Evolutionary conservation across 2,113 vertebrate genomes (phyloP).

Genomic region (Lophochroa leadbeateri): DNA sequence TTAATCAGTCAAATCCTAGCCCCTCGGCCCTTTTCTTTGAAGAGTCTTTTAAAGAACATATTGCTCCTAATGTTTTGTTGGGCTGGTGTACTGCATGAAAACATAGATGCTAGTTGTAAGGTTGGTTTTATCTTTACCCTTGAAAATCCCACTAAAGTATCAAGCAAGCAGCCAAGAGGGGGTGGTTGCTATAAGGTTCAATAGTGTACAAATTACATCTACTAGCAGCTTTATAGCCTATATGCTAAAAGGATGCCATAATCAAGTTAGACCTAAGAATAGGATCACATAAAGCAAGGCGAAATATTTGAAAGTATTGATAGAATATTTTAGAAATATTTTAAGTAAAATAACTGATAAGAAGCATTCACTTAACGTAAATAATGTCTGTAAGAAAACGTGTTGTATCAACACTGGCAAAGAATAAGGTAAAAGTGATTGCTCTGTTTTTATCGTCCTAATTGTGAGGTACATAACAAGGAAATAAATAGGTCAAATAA

Average conservation of each 20-base stretch:
- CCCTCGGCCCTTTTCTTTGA: neutral
- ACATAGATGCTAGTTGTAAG: neutral
- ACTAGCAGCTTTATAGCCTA: neutral
- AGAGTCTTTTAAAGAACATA: neutral
- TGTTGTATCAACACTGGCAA: neutral
- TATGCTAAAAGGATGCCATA: neutral
- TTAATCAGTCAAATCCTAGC: neutral
- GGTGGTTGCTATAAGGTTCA: neutral
- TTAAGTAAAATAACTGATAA: neutral
- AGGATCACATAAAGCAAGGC: neutral
- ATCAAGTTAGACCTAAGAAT: neutral
- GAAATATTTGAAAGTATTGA: neutral
- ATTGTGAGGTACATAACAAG: neutral
- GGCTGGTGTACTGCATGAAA: neutral
- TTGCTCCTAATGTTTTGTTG: neutral
- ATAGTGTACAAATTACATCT: neutral
- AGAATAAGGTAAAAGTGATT: neutral
- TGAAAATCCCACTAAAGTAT: neutral
- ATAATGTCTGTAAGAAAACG: neutral
- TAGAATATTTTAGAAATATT: neutral
- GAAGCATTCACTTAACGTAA: neutral
- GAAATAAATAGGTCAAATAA: neutral
- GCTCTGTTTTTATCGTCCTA: neutral
- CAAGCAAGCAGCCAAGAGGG: neutral
- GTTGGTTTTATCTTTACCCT: neutral